phyloP scores from a whole-genome alignment of 2,888 invertebrate species.

The Ypsolopha sequella region DNA sequence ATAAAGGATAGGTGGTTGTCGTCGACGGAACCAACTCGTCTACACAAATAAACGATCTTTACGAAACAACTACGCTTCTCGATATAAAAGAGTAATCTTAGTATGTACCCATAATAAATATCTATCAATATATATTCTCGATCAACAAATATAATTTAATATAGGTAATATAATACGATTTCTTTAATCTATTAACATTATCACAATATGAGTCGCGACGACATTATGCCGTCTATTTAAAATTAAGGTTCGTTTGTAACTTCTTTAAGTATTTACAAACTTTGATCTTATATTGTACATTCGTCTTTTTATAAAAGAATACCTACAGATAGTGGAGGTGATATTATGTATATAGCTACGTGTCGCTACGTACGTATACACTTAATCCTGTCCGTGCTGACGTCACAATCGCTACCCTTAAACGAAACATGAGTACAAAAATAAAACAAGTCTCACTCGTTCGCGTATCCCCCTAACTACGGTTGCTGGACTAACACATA shows the following conservation, averaged over 20 bases:
- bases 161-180: constrained; percentile 52
- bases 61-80: constrained; percentile 32
- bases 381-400: neutral
- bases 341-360: neutral
- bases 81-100: constrained; percentile 45
- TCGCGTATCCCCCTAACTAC: neutral
- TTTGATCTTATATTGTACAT: constrained; percentile 25
- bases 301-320: constrained; percentile 22
- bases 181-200: constrained; percentile 50
- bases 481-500: neutral
- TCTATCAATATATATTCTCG: constrained; percentile 60
- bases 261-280: constrained; percentile 28
- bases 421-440: constrained; percentile 10
- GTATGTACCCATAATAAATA: constrained; percentile 50
- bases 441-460: neutral
- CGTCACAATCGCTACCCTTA: neutral
- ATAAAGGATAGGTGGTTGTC: constrained; percentile 9
- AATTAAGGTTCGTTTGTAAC: constrained; percentile 33
- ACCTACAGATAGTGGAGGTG: constrained; percentile 14
- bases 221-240: constrained; percentile 39
- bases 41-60: constrained; percentile 29
- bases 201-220: constrained; percentile 52
- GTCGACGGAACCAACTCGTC: constrained; percentile 21
- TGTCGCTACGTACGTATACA: constrained; percentile 3
- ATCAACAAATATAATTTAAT: constrained; percentile 62